Evolutionary conservation across 1,140 invertebrate genomes (phyloP).

Genomic region (Penaeus chinensis): DNA sequence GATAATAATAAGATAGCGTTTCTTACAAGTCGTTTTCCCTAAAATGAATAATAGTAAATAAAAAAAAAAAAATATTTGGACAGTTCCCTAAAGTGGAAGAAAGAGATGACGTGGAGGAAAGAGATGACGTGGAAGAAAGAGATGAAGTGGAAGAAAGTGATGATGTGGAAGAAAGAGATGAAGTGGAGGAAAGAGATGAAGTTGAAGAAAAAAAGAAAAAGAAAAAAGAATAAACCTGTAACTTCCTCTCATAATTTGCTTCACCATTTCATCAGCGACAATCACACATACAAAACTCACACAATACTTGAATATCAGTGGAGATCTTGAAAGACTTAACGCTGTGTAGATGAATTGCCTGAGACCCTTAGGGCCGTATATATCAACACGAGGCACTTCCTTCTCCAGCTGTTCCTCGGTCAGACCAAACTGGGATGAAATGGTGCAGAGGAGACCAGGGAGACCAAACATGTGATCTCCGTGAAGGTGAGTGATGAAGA

Average conservation of each 20-base stretch:
- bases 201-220: background rate
- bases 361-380: conserved; percentile 70
- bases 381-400: conserved; percentile 65
- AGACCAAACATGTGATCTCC: conserved; percentile 72
- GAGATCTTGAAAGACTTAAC: conserved; percentile 67
- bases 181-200: no score
- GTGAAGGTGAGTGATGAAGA: conserved; percentile 72
- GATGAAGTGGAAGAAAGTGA: no score
- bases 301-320: conserved; percentile 67
- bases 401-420: conserved; percentile 42
- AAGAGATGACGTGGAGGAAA: no score
- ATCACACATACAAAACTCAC: conserved; percentile 68
- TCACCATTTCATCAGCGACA: background rate
- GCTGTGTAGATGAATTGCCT: conserved; percentile 66
- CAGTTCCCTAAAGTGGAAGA: no score
- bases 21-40: no score
- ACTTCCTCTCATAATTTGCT: background rate
- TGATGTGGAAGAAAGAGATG: no score
- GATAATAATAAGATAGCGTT: no score
- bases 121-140: background rate
- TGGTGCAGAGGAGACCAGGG: conserved; percentile 70
- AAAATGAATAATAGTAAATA: no score
- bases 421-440: conserved; percentile 64
- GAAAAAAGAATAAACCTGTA: no score
- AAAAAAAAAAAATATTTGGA: no score